Percentiles rank a stretch among this genome's conserved stretches.
These are phyloP conservation scores for Sitta carolinensis DNA, from an alignment of 2,797 vertebrate genomes.

Conservation along the genomic window DNA sequence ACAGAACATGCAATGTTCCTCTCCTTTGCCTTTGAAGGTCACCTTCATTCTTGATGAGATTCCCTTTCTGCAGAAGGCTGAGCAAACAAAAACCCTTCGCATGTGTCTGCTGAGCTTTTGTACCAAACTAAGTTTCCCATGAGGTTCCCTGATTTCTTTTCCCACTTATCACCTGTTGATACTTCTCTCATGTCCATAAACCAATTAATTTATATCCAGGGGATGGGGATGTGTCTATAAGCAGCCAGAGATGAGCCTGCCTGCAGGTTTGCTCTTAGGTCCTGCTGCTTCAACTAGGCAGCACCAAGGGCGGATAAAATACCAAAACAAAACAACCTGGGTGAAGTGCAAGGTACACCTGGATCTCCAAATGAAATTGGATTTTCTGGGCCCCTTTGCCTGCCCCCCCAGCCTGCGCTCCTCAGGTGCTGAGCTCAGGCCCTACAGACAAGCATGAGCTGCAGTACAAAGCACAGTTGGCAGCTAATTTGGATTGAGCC, in stretches of 20 bases:
- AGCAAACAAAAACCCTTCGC: neutral
- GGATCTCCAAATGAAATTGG: neutral
- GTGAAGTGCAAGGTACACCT: neutral
- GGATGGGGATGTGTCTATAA: neutral
- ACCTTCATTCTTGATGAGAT: neutral
- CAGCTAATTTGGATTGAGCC: conserved; percentile 56
- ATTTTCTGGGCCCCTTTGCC: neutral
- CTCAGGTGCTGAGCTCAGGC: neutral
- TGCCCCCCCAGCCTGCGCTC: neutral
- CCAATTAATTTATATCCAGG: neutral
- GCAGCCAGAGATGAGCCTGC: neutral
- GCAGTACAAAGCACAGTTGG: conserved; percentile 37
- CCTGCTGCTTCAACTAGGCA: neutral
- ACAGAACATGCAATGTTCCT: neutral
- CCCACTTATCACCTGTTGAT: neutral
- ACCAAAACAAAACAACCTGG: neutral
- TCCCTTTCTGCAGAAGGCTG: neutral
- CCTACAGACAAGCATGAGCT: neutral
- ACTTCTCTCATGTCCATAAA: neutral
- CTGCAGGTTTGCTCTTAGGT: neutral
- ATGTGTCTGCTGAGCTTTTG: neutral
- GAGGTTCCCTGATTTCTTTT: neutral
- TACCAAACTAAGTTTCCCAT: neutral
- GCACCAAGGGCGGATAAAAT: neutral
- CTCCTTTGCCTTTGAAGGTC: neutral